Conservation (phyloP, 2,113 vertebrate species). For the Onychorhynchus coronatus region DNA sequence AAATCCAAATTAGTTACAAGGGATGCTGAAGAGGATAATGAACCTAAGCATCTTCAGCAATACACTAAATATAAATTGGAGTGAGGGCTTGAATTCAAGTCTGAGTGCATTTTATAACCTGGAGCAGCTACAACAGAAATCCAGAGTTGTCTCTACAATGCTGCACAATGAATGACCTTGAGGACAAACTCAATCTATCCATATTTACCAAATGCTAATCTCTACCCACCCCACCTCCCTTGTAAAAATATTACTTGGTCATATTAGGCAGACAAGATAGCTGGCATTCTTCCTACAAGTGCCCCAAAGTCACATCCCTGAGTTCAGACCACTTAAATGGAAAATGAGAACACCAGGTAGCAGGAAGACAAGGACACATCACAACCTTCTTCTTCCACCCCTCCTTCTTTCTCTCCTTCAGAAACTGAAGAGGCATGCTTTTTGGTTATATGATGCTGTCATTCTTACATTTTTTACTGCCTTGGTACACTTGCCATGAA, state of each 20-base stretch:
- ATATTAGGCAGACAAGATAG: background rate
- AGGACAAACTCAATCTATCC: background rate
- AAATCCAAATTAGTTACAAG: background rate
- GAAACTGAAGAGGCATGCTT: background rate
- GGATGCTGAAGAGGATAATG: background rate
- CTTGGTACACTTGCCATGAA: background rate
- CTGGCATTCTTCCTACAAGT: background rate
- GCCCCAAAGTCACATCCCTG: fast-evolving
- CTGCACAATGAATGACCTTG: background rate
- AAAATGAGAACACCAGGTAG: background rate
- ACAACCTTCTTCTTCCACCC: background rate
- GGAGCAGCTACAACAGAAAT: background rate
- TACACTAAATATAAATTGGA: background rate
- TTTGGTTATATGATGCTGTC: background rate
- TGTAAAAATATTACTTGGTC: background rate
- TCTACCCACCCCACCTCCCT: background rate
- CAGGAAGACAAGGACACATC: background rate
- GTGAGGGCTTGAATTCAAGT: background rate
- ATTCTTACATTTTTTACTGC: background rate
- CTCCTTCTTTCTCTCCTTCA: background rate
- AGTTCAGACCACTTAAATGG: background rate
- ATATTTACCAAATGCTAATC: background rate
- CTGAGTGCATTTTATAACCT: background rate
- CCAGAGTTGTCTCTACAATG: background rate
- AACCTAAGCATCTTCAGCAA: background rate